phyloP scores from a whole-genome alignment of 2,797 vertebrate genomes.

The Squalus acanthias region DNA sequence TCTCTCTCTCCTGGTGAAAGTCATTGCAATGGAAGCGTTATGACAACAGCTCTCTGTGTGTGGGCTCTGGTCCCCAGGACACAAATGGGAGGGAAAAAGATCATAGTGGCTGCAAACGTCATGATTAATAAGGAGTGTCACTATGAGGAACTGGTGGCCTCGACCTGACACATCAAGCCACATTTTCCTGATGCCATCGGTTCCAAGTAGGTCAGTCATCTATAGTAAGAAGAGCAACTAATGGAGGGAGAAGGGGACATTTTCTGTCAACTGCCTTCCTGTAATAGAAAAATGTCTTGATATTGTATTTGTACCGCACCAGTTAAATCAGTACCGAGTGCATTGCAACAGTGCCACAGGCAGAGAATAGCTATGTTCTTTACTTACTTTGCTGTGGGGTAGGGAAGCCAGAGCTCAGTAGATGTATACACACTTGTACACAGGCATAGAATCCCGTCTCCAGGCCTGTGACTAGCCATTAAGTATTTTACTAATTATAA shows the following conservation, averaged over 20 bases:
- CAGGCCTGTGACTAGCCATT: background rate
- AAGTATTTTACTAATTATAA: background rate
- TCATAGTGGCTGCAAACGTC: too few relatives aligned
- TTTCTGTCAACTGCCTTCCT: background rate
- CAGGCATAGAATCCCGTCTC: background rate
- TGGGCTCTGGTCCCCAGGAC: background rate
- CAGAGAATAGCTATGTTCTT: background rate
- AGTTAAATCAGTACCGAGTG: background rate
- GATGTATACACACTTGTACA: background rate
- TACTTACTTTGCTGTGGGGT: background rate
- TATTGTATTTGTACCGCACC: background rate
- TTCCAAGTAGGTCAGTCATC: background rate
- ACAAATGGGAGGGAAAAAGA: background rate
- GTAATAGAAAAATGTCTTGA: background rate
- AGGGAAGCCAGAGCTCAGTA: background rate
- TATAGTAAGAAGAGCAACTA: background rate
- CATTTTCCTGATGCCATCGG: background rate
- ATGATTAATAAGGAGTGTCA: background rate
- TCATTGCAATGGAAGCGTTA: background rate
- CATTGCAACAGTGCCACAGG: background rate
- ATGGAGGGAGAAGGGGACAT: background rate
- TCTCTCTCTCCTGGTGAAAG: background rate
- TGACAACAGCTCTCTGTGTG: background rate
- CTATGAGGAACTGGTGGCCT: background rate
- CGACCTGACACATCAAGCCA: background rate